Evolutionary conservation across 1,140 invertebrate genomes (phyloP).

Genomic region (Camponotus pennsylvanicus): DNA sequence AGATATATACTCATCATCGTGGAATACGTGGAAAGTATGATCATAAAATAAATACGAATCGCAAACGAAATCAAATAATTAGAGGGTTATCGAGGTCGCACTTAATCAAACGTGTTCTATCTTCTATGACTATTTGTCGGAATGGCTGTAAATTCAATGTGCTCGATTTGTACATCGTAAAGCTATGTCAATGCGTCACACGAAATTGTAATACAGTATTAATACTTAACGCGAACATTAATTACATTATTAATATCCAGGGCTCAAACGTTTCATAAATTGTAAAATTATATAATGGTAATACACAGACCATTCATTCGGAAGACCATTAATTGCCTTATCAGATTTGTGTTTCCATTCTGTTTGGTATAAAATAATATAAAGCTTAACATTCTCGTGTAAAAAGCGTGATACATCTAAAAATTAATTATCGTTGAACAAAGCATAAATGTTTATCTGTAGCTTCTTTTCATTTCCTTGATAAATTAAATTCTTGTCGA

Average conservation of each 20-base stretch:
- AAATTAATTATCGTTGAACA: slow-evolving; percentile 32
- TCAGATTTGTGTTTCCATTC: slow-evolving; percentile 50
- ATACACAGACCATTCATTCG: slow-evolving; percentile 54
- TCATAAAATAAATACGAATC: slow-evolving; percentile 9
- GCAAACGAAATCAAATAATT: slow-evolving; percentile 41
- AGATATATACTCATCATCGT: slow-evolving; percentile 22
- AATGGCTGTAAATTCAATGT: slow-evolving; percentile 36
- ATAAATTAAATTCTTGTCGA: slow-evolving; percentile 19
- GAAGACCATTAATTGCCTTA: slow-evolving; percentile 64
- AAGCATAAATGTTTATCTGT: not conserved
- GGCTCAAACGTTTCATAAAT: slow-evolving; percentile 53
- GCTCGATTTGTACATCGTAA: slow-evolving; percentile 42
- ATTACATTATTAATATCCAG: slow-evolving; percentile 59
- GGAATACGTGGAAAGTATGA: slow-evolving; percentile 7
- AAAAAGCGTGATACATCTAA: slow-evolving; percentile 33
- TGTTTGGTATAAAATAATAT: slow-evolving; percentile 58
- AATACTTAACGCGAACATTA: slow-evolving; percentile 58
- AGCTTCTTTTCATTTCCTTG: slow-evolving; percentile 16
- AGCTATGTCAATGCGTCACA: slow-evolving; percentile 55
- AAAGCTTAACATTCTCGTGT: slow-evolving; percentile 36
- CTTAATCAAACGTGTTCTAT: slow-evolving; percentile 21
- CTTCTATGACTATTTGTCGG: slow-evolving; percentile 7
- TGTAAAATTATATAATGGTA: slow-evolving; percentile 58
- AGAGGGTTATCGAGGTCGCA: slow-evolving; percentile 42
- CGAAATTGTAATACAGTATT: slow-evolving; percentile 45